Conservation (phyloP, 2,888 invertebrate genomes). For the Holacanthella duospinosa region DNA sequence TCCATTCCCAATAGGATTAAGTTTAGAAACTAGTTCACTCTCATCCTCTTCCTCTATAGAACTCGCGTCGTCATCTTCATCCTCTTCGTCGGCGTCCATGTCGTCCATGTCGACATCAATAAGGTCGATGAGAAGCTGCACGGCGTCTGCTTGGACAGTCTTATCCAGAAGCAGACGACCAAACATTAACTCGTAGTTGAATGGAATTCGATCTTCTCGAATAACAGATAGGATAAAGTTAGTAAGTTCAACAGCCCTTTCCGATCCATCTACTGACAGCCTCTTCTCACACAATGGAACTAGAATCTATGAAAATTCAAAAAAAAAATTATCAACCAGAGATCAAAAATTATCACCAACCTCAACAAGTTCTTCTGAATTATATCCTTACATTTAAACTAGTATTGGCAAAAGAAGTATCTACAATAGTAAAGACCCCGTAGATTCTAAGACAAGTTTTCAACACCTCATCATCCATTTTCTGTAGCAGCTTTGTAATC, state of each 20-base stretch:
- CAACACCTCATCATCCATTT: constrained; percentile 10
- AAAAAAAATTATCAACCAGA: not conserved
- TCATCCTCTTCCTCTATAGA: constrained; percentile 18
- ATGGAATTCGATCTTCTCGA: constrained; percentile 13
- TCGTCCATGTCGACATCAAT: constrained; percentile 20
- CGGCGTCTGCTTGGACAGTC: constrained; percentile 17
- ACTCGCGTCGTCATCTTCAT: constrained; percentile 13
- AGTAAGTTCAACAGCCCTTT: constrained; percentile 2
- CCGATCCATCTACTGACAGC: not conserved
- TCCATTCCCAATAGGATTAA: no score
- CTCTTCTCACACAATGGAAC: constrained; percentile 12
- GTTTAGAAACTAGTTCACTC: no score
- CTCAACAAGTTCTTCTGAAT: not conserved
- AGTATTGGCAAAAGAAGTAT: not conserved
- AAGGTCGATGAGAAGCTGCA: constrained; percentile 22
- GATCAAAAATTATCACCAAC: not conserved
- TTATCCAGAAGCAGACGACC: constrained; percentile 18
- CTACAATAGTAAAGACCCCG: not conserved
- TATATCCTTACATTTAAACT: not conserved
- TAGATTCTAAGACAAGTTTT: constrained; percentile 12
- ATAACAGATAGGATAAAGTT: constrained; percentile 11
- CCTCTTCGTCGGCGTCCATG: constrained; percentile 15
- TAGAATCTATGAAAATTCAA: constrained; percentile 8
- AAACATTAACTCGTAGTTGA: constrained; percentile 23
- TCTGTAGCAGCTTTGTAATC: constrained; percentile 10